Conservation (phyloP, 2,113 vertebrate genomes). For the Otolemur garnettii region DNA sequence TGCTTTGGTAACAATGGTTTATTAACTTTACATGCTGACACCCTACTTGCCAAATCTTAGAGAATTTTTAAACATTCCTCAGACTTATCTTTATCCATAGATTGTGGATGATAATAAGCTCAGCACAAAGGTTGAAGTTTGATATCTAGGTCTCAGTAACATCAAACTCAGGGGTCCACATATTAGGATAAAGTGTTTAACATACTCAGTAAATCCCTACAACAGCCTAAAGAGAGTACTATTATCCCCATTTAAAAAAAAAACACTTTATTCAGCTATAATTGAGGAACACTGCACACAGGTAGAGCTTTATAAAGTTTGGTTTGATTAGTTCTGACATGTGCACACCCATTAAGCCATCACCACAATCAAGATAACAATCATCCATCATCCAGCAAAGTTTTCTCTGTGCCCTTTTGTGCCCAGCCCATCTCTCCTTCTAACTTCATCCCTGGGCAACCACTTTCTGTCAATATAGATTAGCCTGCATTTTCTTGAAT, state of each 20-base stretch:
- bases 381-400: background rate
- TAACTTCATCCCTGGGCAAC: background rate
- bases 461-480: background rate
- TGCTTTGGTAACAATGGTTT: background rate
- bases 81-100: background rate
- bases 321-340: background rate
- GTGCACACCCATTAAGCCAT: background rate
- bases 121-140: constrained; percentile 24
- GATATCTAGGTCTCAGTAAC: background rate
- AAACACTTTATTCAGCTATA: background rate
- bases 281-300: background rate
- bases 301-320: background rate
- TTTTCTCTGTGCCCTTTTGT: background rate
- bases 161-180: background rate
- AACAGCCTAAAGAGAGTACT: background rate
- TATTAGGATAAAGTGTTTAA: constrained; percentile 19
- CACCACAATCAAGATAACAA: background rate
- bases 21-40: background rate
- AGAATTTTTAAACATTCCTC: background rate
- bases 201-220: background rate
- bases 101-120: background rate
- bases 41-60: background rate
- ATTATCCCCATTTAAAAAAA: background rate
- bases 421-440: background rate
- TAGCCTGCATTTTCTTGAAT: constrained; percentile 46